phyloP scores from a whole-genome alignment of 2,888 invertebrate species.

The Acleris laterana region DNA sequence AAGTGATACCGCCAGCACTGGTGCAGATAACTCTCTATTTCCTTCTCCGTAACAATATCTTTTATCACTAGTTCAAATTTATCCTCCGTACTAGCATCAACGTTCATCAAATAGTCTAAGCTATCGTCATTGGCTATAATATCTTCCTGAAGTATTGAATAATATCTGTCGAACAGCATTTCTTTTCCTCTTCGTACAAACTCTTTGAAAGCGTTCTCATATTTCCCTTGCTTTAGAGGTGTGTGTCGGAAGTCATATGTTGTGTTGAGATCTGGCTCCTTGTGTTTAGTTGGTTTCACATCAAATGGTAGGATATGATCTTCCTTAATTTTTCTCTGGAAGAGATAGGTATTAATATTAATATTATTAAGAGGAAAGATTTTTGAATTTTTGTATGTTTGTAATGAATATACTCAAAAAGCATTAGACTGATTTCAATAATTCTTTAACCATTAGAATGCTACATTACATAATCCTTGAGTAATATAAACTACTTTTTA shows the following conservation, averaged over 20 bases:
- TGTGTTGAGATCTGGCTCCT: slow-evolving; percentile 64
- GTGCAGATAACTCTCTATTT: slow-evolving; percentile 70
- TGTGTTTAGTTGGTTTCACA: slow-evolving; percentile 57
- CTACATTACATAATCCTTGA: too few relatives aligned
- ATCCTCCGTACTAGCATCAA: slow-evolving; percentile 72
- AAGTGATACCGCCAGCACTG: slow-evolving; percentile 75
- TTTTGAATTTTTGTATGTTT: too few relatives aligned
- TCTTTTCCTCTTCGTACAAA: slow-evolving; percentile 73
- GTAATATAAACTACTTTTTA: too few relatives aligned
- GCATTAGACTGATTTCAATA: too few relatives aligned
- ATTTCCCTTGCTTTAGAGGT: slow-evolving; percentile 62
- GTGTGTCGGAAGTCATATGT: slow-evolving; percentile 65
- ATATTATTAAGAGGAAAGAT: too few relatives aligned
- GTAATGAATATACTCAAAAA: too few relatives aligned
- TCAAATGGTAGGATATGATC: slow-evolving; percentile 65
- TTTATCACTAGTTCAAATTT: slow-evolving; percentile 69
- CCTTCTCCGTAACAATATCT: slow-evolving; percentile 63
- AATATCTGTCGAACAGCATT: slow-evolving; percentile 66
- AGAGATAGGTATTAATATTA: too few relatives aligned
- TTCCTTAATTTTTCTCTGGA: slow-evolving; percentile 65
- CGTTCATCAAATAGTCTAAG: slow-evolving; percentile 62
- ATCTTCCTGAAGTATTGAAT: slow-evolving; percentile 50
- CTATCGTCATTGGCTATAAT: slow-evolving; percentile 50
- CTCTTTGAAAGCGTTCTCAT: slow-evolving; percentile 70
- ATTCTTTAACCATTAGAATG: too few relatives aligned